Conservation (phyloP, 2,888 invertebrate species). For the Ectobius pallidus region DNA sequence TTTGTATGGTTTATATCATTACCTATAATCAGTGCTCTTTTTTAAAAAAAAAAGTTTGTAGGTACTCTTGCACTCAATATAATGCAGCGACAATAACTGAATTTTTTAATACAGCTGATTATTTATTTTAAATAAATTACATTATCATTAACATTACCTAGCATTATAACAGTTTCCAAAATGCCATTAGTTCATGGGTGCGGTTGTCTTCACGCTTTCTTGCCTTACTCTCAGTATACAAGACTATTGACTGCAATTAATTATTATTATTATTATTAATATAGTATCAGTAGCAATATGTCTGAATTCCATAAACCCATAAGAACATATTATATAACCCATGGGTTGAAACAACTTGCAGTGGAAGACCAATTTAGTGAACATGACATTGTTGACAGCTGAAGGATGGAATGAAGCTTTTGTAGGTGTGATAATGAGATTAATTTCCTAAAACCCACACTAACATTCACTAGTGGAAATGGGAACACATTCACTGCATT, state of each 20-base stretch:
- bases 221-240: conserved; percentile 11
- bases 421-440: conserved; percentile 14
- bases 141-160: background rate
- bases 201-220: background rate
- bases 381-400: conserved; percentile 8
- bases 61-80: background rate
- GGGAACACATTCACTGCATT: conserved; percentile 3
- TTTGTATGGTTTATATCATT: no score
- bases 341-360: background rate
- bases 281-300: background rate
- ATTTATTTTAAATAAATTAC: background rate
- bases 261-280: no score
- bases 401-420: background rate
- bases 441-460: conserved; percentile 7
- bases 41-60: background rate
- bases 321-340: background rate
- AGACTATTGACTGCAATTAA: no score
- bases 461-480: conserved; percentile 19
- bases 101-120: background rate
- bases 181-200: background rate
- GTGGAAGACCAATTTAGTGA: background rate
- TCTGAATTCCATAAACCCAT: background rate
- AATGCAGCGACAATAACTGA: background rate
- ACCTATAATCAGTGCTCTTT: background rate
- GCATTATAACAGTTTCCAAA: background rate